Evolutionary conservation across 2,888 invertebrate species (phyloP).

Genomic region (Hypselothyrea guttata): DNA sequence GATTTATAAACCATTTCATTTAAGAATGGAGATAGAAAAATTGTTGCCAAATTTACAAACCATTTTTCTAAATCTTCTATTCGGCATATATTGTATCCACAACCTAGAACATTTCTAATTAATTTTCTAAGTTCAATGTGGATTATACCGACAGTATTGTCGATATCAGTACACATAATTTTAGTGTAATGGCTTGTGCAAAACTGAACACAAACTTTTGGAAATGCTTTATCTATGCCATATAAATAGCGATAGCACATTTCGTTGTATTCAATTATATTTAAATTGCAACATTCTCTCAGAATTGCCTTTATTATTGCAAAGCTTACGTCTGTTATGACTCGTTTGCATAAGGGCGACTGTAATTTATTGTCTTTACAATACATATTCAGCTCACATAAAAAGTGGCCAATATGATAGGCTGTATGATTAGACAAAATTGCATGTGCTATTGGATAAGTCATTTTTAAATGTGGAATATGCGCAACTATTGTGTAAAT

Average conservation of each 20-base stretch:
- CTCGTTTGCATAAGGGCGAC: background rate
- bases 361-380: conserved; percentile 1
- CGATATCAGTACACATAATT: too few species aligned
- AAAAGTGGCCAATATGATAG: conserved; percentile 3
- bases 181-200: background rate
- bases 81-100: background rate
- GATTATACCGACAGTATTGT: too few species aligned
- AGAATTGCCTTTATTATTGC: background rate
- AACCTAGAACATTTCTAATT: background rate
- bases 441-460: background rate
- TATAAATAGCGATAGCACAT: background rate
- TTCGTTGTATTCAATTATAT: conserved; percentile 1
- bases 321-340: conserved; percentile 9
- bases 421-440: conserved; percentile 1
- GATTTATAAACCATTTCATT: background rate
- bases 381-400: background rate
- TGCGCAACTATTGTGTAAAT: conserved; percentile 2
- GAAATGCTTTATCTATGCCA: background rate
- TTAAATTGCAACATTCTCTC: background rate
- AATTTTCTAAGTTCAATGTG: too few species aligned
- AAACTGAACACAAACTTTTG: background rate
- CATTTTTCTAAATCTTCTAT: conserved; percentile 1
- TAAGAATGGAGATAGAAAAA: background rate
- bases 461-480: background rate
- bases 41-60: background rate